Evolutionary conservation across 2,797 vertebrate genomes (phyloP).

Genomic region (Dendrocincla fuliginosa): DNA sequence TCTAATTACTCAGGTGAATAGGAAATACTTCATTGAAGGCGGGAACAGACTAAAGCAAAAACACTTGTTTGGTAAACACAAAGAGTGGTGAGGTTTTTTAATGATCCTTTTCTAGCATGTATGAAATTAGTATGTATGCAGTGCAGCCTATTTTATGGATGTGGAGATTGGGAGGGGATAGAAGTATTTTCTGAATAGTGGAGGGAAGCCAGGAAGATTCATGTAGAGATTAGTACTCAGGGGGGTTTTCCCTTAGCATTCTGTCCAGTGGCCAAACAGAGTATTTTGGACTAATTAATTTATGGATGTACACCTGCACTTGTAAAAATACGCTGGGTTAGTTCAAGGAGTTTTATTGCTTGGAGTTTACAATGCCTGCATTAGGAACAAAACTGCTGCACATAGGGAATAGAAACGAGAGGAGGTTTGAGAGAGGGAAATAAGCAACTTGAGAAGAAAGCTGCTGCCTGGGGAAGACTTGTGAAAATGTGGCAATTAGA

Average conservation of each 20-base stretch:
- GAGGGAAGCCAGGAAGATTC: not conserved
- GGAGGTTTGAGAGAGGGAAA: slow-evolving; percentile 47
- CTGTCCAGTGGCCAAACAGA: not conserved
- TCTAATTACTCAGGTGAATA: slow-evolving; percentile 98
- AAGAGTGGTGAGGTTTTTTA: slow-evolving; percentile 48
- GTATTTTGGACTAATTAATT: not conserved
- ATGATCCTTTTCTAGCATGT: slow-evolving; percentile 56
- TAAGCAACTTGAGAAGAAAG: slow-evolving; percentile 19
- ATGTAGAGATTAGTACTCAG: not conserved
- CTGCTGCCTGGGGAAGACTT: not conserved
- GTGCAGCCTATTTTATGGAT: slow-evolving; percentile 23
- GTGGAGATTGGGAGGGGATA: not conserved
- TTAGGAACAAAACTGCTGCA: not conserved
- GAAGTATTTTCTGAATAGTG: not conserved
- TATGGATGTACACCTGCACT: not conserved
- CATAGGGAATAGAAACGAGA: slow-evolving; percentile 12
- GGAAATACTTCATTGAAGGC: slow-evolving; percentile 78
- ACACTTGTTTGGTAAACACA: slow-evolving; percentile 83
- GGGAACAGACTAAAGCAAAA: slow-evolving; percentile 76
- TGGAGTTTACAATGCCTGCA: not conserved
- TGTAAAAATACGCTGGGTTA: not conserved
- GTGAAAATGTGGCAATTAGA: slow-evolving; percentile 32
- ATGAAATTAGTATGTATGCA: slow-evolving; percentile 52
- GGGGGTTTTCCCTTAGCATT: not conserved
- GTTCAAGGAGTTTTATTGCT: not conserved